These are phyloP conservation scores for Troides helena DNA, from an alignment of 2,888 invertebrate genomes.

Conservation along the genomic window DNA sequence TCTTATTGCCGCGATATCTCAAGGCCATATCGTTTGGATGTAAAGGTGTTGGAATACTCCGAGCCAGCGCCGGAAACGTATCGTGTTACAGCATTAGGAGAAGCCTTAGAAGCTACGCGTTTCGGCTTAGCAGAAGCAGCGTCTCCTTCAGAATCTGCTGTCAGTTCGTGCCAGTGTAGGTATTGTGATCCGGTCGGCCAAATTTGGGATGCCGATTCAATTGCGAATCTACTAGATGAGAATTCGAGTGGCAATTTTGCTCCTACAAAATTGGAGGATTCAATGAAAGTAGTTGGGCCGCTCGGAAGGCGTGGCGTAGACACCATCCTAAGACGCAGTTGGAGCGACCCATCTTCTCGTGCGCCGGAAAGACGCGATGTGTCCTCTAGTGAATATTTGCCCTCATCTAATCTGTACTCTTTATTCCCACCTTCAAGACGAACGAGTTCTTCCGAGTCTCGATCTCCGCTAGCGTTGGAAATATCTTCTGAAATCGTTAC, in stretches of 20 bases:
- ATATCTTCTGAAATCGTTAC: constrained; percentile 89
- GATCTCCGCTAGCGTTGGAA: constrained; percentile 78
- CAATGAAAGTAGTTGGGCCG: constrained; percentile 74
- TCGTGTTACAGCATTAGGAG: constrained; percentile 77
- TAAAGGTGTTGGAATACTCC: constrained; percentile 69
- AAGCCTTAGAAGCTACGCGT: constrained; percentile 73
- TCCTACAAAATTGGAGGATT: constrained; percentile 74
- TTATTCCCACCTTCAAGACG: constrained; percentile 69
- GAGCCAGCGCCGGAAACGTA: constrained; percentile 66
- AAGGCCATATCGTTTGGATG: constrained; percentile 70
- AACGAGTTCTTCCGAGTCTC: constrained; percentile 67
- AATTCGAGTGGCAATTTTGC: constrained; percentile 74
- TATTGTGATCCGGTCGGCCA: constrained; percentile 88
- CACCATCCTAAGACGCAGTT: constrained; percentile 79
- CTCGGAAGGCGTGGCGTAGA: constrained; percentile 65
- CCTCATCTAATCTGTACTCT: constrained; percentile 70
- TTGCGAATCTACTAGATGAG: constrained; percentile 73
- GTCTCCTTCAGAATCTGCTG: constrained; percentile 71
- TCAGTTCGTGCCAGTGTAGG: constrained; percentile 84
- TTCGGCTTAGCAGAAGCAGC: constrained; percentile 70
- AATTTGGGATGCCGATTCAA: constrained; percentile 87
- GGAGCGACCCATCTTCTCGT: constrained; percentile 82
- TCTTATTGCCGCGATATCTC: constrained; percentile 74
- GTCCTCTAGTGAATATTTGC: constrained; percentile 58
- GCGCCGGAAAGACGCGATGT: constrained; percentile 66